These are phyloP conservation scores for Botrylloides violaceus DNA, from an alignment of 23 tunicate species.

Conservation along the genomic window DNA sequence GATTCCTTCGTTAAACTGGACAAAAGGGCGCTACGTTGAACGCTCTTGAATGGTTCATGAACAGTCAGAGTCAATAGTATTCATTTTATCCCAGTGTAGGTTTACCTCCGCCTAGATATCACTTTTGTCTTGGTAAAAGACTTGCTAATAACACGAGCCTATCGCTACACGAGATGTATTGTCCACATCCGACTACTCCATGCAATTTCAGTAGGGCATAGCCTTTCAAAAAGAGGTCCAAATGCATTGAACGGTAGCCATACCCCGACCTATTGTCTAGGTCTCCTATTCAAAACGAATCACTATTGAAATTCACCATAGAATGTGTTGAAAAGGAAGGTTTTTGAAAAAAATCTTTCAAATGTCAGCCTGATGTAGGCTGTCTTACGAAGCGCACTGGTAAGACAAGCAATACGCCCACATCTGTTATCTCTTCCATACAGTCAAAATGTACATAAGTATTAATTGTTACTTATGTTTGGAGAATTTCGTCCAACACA, in stretches of 20 bases:
- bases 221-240: constrained; percentile 8
- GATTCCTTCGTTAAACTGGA: not conserved
- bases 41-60: not conserved
- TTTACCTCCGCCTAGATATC: constrained; percentile 1
- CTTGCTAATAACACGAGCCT: not conserved
- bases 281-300: constrained; percentile 5
- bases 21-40: constrained; percentile 1
- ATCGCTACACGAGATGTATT: not conserved
- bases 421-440: not conserved
- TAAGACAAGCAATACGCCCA: constrained; percentile 1
- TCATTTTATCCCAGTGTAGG: constrained; percentile 1
- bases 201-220: constrained; percentile 34
- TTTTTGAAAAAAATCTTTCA: not conserved
- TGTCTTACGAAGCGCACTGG: not conserved
- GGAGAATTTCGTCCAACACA: not conserved
- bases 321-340: constrained; percentile 8
- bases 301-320: not conserved
- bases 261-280: not conserved
- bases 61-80: not conserved
- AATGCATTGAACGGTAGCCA: constrained; percentile 10
- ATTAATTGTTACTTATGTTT: constrained; percentile 1
- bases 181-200: not conserved
- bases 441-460: not conserved
- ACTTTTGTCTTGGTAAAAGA: not conserved
- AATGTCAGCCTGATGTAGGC: not conserved